phyloP scores from a whole-genome alignment of 92 coral and sea anemone species.

The Palythoa caribaeorum region DNA sequence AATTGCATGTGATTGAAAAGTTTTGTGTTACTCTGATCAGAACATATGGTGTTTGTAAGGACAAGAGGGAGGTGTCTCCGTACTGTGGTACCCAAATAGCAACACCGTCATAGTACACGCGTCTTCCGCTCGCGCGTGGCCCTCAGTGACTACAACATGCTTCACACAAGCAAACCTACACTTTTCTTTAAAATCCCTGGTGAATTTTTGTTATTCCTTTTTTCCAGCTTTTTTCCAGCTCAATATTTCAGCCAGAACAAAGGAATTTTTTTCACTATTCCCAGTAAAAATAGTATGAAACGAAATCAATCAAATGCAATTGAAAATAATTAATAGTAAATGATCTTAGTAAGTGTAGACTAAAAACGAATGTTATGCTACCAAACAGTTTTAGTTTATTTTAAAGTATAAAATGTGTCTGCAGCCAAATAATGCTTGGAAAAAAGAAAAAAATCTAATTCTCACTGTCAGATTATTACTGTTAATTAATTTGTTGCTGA shows the following conservation, averaged over 20 bases:
- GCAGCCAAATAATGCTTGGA: too few relatives aligned
- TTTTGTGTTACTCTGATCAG: conserved; percentile 59
- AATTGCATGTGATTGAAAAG: conserved; percentile 66
- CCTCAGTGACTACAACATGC: too few relatives aligned
- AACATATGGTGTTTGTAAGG: conserved; percentile 75
- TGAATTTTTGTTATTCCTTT: not conserved
- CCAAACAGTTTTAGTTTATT: not conserved
- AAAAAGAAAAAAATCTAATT: too few relatives aligned
- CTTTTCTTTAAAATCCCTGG: not conserved
- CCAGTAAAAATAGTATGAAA: not conserved
- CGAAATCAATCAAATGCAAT: not conserved
- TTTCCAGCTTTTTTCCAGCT: not conserved
- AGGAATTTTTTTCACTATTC: not conserved
- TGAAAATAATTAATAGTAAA: not conserved
- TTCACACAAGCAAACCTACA: not conserved
- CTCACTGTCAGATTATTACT: not conserved
- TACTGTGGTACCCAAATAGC: conserved; percentile 11
- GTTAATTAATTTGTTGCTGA: not conserved
- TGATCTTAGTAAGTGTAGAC: not conserved
- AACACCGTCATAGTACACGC: not conserved
- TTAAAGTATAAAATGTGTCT: not conserved
- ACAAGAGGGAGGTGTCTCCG: conserved; percentile 13
- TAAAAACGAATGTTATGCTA: not conserved
- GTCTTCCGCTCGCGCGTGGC: not conserved
- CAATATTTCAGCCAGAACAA: not conserved